These are phyloP conservation scores for Synchiropus splendidus DNA, from an alignment of 2,113 vertebrate species.

Conservation along the genomic window DNA sequence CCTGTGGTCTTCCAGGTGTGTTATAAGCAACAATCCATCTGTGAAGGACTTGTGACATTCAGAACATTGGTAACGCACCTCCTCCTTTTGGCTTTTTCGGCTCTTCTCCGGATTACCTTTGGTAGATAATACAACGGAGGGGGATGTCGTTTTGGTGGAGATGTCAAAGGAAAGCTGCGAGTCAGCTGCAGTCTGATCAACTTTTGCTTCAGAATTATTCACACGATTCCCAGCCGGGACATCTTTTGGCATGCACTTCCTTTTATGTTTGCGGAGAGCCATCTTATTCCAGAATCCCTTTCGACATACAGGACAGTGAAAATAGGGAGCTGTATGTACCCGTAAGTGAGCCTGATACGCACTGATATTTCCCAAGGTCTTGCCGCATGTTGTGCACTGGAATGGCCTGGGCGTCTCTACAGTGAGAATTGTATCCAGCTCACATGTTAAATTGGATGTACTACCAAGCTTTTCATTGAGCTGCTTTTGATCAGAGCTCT, in stretches of 20 bases:
- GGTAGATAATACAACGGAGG: constrained; percentile 52
- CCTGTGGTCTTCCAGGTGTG: constrained; percentile 70
- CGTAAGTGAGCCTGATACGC: constrained; percentile 52
- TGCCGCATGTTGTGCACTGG: constrained; percentile 44
- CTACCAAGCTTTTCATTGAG: constrained; percentile 4
- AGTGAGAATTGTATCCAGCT: constrained; percentile 7
- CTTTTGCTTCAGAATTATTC: constrained; percentile 35
- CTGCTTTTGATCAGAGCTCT: constrained; percentile 40
- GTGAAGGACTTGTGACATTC: constrained; percentile 69
- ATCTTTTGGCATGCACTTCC: constrained; percentile 43
- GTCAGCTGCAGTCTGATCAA: constrained; percentile 36
- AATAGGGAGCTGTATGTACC: constrained; percentile 36
- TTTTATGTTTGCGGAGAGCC: constrained; percentile 49
- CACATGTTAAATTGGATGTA: constrained; percentile 7
- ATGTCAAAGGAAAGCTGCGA: constrained; percentile 46
- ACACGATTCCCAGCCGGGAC: not conserved
- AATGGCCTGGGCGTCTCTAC: constrained; percentile 20
- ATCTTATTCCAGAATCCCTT: constrained; percentile 59
- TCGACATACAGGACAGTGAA: constrained; percentile 51
- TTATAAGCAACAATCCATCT: constrained; percentile 67
- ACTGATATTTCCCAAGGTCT: constrained; percentile 43
- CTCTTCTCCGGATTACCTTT: constrained; percentile 37
- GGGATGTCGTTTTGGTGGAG: constrained; percentile 36
- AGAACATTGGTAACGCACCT: constrained; percentile 65
- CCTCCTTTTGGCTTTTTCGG: constrained; percentile 19